Evolutionary conservation across 2,797 vertebrate genomes (phyloP).

Genomic region (Hydrocynus forskahlii): DNA sequence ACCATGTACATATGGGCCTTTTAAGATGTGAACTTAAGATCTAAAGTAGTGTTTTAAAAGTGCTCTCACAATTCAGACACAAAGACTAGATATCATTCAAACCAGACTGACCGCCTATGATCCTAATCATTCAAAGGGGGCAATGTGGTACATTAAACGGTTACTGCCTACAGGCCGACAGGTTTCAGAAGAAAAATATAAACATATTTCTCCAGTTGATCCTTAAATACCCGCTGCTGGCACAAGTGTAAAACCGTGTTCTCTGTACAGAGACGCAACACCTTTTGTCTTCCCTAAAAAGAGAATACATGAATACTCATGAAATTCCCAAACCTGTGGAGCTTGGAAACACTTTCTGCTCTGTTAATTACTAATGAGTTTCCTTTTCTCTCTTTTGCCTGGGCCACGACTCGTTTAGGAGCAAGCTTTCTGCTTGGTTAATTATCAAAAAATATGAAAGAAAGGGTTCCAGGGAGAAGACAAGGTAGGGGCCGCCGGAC

Average conservation of each 20-base stretch:
- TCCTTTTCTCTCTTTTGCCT: slow-evolving; percentile 68
- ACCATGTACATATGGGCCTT: no score
- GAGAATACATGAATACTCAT: slow-evolving; percentile 56
- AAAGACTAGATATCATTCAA: neutral
- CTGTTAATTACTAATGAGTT: slow-evolving; percentile 84
- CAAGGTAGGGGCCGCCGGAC: slow-evolving; percentile 64
- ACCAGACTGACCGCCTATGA: neutral
- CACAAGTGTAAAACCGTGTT: neutral
- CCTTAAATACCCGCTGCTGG: neutral
- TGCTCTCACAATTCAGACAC: neutral
- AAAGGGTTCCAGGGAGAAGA: slow-evolving; percentile 69
- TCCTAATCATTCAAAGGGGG: neutral
- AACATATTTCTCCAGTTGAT: neutral
- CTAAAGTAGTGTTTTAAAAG: no score
- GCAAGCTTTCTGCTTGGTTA: slow-evolving; percentile 83
- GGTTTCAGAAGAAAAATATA: neutral
- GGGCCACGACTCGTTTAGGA: slow-evolving; percentile 75
- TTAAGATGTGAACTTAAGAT: no score
- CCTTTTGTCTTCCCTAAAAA: slow-evolving; percentile 51
- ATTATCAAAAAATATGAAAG: slow-evolving; percentile 80
- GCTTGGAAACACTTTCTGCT: slow-evolving; percentile 78
- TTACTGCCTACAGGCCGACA: no score
- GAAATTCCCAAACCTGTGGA: slow-evolving; percentile 68
- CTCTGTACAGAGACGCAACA: neutral
- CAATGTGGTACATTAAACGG: no score